These are phyloP conservation scores for Helleia helle DNA, from an alignment of 2,888 invertebrate species.

Conservation along the genomic window DNA sequence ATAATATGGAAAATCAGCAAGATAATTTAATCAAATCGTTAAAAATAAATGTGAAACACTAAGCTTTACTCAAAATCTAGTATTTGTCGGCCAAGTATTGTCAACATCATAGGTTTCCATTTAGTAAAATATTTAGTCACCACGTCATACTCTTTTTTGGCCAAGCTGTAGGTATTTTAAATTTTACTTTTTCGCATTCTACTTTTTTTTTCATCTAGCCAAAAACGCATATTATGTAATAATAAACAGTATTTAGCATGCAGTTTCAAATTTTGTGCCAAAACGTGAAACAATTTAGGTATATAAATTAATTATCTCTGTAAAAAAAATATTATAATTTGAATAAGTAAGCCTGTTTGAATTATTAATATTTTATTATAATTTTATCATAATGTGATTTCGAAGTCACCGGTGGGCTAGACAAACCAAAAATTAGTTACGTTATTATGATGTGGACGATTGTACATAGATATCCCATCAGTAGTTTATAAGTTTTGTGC, in stretches of 20 bases:
- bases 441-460: conserved; percentile 42
- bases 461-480: conserved; percentile 62
- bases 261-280: conserved; percentile 8
- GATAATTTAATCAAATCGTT: no score
- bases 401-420: conserved; percentile 65
- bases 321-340: conserved; percentile 20
- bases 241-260: conserved; percentile 5
- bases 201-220: no score
- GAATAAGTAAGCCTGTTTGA: conserved; percentile 41
- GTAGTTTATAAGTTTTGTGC: conserved; percentile 45
- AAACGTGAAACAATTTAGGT: conserved; percentile 14
- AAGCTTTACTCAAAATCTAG: no score
- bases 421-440: conserved; percentile 68
- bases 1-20: no score
- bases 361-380: conserved; percentile 49
- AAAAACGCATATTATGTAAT: not conserved
- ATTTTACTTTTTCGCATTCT: no score
- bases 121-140: no score
- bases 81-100: no score
- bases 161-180: no score
- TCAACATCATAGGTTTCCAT: no score
- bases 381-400: conserved; percentile 38
- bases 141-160: no score
- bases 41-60: no score
- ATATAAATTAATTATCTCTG: conserved; percentile 16